Evolutionary conservation across 1,140 invertebrate genomes (phyloP).

Genomic region (Drosophila melanica): DNA sequence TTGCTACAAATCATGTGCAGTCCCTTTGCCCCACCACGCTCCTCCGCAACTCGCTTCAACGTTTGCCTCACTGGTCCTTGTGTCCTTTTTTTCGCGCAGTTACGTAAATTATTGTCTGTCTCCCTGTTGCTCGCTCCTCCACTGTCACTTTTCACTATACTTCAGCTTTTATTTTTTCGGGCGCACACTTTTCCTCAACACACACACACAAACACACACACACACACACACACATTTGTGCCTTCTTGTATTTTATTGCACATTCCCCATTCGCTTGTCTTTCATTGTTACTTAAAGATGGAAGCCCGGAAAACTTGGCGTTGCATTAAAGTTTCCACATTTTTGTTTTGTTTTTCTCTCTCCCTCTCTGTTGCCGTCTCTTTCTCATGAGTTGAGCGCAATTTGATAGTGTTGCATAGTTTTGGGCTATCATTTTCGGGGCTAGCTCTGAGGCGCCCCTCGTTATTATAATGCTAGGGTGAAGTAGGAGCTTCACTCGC

Average conservation of each 20-base stretch:
- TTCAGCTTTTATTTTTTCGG: conserved; percentile 53
- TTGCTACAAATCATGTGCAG: conserved; percentile 58
- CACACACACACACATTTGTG: conserved; percentile 13
- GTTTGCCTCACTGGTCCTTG: conserved; percentile 35
- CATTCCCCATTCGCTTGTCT: conserved; percentile 50
- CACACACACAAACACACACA: conserved; percentile 21
- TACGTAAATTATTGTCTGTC: conserved; percentile 81
- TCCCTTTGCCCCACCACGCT: neutral
- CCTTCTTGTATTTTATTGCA: conserved; percentile 76
- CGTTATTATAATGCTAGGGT: conserved; percentile 66
- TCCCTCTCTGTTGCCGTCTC: neutral
- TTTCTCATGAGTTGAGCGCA: conserved; percentile 9
- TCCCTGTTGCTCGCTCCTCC: conserved; percentile 59
- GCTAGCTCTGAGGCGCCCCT: conserved; percentile 39
- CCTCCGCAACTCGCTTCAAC: neutral
- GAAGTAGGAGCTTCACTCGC: conserved; percentile 51
- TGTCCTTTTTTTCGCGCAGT: conserved; percentile 55
- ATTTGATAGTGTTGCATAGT: conserved; percentile 74
- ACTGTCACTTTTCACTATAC: conserved; percentile 73
- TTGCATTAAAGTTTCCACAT: conserved; percentile 62
- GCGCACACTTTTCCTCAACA: conserved; percentile 11
- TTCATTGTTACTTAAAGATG: conserved; percentile 68
- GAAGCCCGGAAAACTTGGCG: conserved; percentile 47
- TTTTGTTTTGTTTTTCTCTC: conserved; percentile 20
- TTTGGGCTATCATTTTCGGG: conserved; percentile 44